Conservation (phyloP, 23 tunicate genomes). For the Trididemnum clinides region DNA sequence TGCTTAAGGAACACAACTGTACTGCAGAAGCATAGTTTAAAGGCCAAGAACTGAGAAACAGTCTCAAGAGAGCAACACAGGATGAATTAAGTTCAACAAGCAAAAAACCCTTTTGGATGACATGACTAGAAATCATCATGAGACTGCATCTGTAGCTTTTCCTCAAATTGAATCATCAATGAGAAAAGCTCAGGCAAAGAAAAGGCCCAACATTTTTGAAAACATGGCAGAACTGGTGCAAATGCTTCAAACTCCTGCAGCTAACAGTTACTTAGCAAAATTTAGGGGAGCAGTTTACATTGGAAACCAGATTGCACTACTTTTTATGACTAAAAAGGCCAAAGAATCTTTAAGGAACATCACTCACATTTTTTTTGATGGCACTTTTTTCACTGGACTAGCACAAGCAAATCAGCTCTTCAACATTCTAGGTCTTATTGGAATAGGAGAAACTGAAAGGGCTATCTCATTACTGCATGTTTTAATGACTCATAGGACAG, state of each 20-base stretch:
- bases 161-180: slow-evolving; percentile 11
- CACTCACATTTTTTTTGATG: not conserved
- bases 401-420: not conserved
- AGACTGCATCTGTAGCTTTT: not conserved
- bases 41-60: not conserved
- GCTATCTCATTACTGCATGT: not conserved
- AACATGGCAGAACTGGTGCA: slow-evolving; percentile 3
- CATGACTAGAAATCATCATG: not conserved
- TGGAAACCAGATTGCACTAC: not conserved
- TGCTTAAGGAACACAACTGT: slow-evolving; percentile 4
- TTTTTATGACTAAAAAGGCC: slow-evolving; percentile 5
- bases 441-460: not conserved
- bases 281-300: slow-evolving; percentile 12
- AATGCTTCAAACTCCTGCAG: slow-evolving; percentile 13
- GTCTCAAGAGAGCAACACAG: slow-evolving; percentile 2
- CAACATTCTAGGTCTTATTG: not conserved
- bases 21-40: not conserved
- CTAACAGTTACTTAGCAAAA: not conserved
- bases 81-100: not conserved
- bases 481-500: not conserved
- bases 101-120: not conserved
- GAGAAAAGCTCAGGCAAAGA: slow-evolving; percentile 6
- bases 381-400: not conserved
- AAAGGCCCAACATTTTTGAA: not conserved
- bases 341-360: slow-evolving; percentile 13